These are phyloP conservation scores for Talpa occidentalis DNA, from an alignment of 2,113 vertebrate species.

Conservation along the genomic window DNA sequence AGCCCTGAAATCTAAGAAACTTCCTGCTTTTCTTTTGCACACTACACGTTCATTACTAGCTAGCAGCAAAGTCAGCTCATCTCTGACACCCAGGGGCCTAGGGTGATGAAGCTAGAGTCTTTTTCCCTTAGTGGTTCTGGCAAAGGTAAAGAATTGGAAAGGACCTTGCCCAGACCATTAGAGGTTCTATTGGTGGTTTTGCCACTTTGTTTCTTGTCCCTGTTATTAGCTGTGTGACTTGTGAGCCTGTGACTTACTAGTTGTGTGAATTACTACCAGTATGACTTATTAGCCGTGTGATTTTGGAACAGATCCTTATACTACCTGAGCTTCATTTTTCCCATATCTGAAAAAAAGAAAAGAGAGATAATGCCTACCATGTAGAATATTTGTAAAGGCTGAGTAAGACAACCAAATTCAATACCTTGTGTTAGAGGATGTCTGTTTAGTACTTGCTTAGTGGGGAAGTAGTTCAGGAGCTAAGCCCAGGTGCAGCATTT, in stretches of 20 bases:
- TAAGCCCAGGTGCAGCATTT: neutral
- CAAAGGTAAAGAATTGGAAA: neutral
- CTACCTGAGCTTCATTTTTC: neutral
- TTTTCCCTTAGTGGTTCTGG: neutral
- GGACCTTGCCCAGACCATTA: neutral
- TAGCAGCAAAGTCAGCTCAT: neutral
- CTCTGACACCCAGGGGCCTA: neutral
- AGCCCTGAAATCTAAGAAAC: neutral
- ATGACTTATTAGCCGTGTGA: neutral
- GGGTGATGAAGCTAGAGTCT: neutral
- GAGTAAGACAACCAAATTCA: neutral
- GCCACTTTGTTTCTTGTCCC: neutral
- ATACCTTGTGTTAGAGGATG: neutral
- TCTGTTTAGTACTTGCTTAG: neutral
- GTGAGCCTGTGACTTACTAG: too few relatives aligned
- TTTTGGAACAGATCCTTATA: neutral
- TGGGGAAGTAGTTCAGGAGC: neutral
- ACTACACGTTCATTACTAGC: neutral
- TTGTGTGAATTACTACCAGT: too few relatives aligned
- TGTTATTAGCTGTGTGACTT: too few relatives aligned
- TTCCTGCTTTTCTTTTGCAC: neutral
- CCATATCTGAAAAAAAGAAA: neutral
- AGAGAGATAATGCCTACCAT: neutral
- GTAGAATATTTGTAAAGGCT: neutral
- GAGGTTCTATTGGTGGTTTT: neutral